Evolutionary conservation across 2,113 vertebrate genomes (phyloP), one percentile per base, ranked within the genome.

Genomic region (Perccottus glenii): DNA sequence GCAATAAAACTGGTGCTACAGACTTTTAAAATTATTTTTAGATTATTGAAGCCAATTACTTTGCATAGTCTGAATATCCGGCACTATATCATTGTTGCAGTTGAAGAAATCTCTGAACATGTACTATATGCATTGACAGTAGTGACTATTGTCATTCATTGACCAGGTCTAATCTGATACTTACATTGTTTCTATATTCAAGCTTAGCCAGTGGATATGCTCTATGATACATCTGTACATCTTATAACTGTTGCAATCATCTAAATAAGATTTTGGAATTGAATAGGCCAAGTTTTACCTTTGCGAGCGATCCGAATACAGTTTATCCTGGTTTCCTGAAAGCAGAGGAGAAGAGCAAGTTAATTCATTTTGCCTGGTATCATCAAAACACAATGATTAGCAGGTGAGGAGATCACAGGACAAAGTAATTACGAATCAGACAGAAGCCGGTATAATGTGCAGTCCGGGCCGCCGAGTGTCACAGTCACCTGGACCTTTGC

Each of bases 291-390:
- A 32, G 15, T 9, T 5, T 94, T 93, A 99, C 97, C 96, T 95
- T 99, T 99, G 70, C 95, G 93, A 67, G 97, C 96, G 0, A 99
- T 95, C 67, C 94, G 94, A 60, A 98, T 88, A 32, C 97, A 99
- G 86, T 97, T 99, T 75, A 97, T 93, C 16, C 95, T 92, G 0
- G 94, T 97, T 85, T 98, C 97, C 97, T 99, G 80, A 0, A 33
- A 67, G 62, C 4, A 9, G 50, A 63, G 52, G 5, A 69, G 11
- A 78, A 58, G 53, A 55, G 58, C 1, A 44, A 56, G 35, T 84
- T 64, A 67, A 78, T 75, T 52, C 3, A 67, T 56, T 72, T 58
- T 16, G 15, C 11, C 35, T 3, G 40, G 44, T 27, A 8, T 9
- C 35, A 60, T 43, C 4, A 62, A 56, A 40, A 63, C 40, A 56